A percentile compares a stretch with the other conserved stretches of the same genome.
These are phyloP conservation scores for Thaumatotibia leucotreta DNA, from an alignment of 1,140 invertebrate species.

Conservation along the genomic window DNA sequence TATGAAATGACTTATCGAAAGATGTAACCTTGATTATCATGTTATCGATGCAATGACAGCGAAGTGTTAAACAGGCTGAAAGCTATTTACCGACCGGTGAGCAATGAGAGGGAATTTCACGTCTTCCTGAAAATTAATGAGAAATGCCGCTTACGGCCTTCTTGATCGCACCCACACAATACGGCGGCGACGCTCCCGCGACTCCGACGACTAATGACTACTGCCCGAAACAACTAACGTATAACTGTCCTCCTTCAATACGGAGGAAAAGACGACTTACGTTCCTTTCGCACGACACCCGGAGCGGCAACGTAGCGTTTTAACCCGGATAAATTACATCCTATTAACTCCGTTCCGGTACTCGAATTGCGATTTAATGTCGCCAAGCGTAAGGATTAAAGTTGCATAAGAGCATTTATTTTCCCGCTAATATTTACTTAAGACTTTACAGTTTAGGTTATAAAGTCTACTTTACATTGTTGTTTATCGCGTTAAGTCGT, in stretches of 20 bases:
- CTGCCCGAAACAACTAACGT: constrained; percentile 49
- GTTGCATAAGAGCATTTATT: constrained; percentile 53
- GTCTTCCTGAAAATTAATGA: constrained; percentile 72
- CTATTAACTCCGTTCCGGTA: constrained; percentile 68
- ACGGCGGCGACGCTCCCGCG: constrained; percentile 51
- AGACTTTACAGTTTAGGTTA: constrained; percentile 52
- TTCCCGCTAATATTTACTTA: constrained; percentile 45
- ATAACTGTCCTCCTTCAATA: constrained; percentile 48
- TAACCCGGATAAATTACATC: constrained; percentile 74
- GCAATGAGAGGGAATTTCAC: constrained; percentile 58
- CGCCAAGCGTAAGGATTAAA: constrained; percentile 63
- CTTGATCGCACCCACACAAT: constrained; percentile 56
- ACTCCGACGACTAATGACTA: constrained; percentile 57
- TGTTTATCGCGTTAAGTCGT: constrained; percentile 46
- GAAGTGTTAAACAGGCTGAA: constrained; percentile 50
- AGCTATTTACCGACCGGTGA: constrained; percentile 52
- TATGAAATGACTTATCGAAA: too few relatives aligned
- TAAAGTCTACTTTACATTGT: constrained; percentile 59
- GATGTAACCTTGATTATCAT: neutral
- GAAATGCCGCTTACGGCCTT: constrained; percentile 63
- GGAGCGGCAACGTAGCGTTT: constrained; percentile 64
- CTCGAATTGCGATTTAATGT: constrained; percentile 70
- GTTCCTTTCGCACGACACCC: constrained; percentile 52
- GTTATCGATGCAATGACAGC: constrained; percentile 25
- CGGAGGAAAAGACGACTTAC: constrained; percentile 21